Evolutionary conservation across 1,140 invertebrate genomes (phyloP), one percentile per base, ranked within the genome.

Genomic region (Drosophila lowei): DNA sequence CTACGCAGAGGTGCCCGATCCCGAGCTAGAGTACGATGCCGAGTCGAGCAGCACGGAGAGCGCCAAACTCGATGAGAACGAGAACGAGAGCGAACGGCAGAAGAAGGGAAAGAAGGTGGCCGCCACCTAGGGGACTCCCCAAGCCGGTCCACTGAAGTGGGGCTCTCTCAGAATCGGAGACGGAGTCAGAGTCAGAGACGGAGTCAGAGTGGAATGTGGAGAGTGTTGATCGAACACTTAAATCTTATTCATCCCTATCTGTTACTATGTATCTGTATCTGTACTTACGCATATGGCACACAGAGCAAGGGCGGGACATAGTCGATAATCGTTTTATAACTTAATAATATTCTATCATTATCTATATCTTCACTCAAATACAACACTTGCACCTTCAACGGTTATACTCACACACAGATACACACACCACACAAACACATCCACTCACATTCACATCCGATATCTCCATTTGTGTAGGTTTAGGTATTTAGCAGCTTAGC

Each of bases 11-110:
- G 81, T 90, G 0, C 89, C 89, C 0, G 89, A 90, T 72, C 89
- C 89, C 2, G 80, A 81, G 2, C 48, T 81, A 46, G 81, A 83
- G 34, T 81, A 90, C 28, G 89, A 89, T 72, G 89, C 89, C 18
- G 89, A 90, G 58, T 90, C 89, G 3, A 90, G 89, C 64, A 89
- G 89, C 70, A 90, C 89, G 6, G 89, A 90, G 68, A 90, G 89
- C 67, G 90, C 85, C 63, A 90, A 90, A 56, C 60, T 90, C 16
- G 89, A 90, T 28, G 89, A 90, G 64, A 90, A 90, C 25, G 89
- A 90, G 18, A 90, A 90, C 25, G 84, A 89, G 55, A 74, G 65
- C 70, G 81, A 86, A 48, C 62, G 83, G 28, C 79, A 88, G 57
- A 85, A 80, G 85, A 88, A 85, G 66, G 67, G 60, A 6, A 89